Conservation (phyloP, 2,113 vertebrate species). For the Oxyruncus cristatus region DNA sequence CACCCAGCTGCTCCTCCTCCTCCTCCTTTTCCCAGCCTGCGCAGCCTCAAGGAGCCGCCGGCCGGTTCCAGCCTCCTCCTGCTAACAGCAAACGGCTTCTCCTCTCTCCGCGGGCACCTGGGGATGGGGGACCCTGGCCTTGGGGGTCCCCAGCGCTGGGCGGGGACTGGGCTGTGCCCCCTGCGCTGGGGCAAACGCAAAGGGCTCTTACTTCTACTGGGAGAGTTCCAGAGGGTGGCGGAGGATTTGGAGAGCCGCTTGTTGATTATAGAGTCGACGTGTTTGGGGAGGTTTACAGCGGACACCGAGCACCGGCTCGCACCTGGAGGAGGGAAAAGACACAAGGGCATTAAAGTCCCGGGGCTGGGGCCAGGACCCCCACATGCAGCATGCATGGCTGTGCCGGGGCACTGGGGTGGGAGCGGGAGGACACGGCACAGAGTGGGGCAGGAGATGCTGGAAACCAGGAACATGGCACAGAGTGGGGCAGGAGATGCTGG, state of each 20-base stretch:
- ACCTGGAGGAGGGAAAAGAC: constrained; percentile 90
- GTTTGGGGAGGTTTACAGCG: constrained; percentile 98
- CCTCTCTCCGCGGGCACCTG: constrained; percentile 37
- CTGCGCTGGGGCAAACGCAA: constrained; percentile 52
- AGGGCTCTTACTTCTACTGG: constrained; percentile 97
- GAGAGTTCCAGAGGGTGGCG: constrained; percentile 98
- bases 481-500: not conserved
- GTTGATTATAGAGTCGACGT: constrained; percentile 98
- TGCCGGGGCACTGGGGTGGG: not conserved
- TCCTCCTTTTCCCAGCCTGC: not conserved
- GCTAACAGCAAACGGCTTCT: constrained; percentile 37
- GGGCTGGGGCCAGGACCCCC: not conserved
- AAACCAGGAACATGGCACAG: rapidly evolving
- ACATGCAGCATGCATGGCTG: constrained; percentile 60
- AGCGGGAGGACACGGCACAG: not conserved
- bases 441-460: not conserved
- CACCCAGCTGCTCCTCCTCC: not conserved
- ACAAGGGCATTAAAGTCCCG: constrained; percentile 76
- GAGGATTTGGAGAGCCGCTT: constrained; percentile 99
- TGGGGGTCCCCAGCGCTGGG: constrained; percentile 15
- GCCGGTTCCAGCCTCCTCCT: constrained; percentile 25
- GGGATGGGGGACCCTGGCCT: not conserved
- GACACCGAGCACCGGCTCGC: constrained; percentile 97
- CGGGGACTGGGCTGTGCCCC: constrained; percentile 50
- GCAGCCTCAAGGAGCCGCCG: not conserved